phyloP scores from a whole-genome alignment of 2,797 vertebrate species.

The Sylvilagus floridanus region DNA sequence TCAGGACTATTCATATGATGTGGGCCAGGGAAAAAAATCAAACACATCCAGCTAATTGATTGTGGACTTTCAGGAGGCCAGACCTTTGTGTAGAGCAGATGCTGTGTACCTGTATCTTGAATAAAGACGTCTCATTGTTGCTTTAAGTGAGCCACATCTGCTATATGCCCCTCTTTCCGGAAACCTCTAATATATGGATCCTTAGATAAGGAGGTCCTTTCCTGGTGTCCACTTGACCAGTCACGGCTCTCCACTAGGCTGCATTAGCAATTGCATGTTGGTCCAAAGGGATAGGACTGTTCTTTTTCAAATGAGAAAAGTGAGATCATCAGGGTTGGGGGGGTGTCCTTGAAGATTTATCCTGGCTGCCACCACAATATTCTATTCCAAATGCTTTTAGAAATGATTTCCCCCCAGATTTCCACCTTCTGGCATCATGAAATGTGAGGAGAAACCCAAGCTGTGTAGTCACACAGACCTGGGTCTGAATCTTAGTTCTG shows the following conservation, averaged over 20 bases:
- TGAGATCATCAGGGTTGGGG: background rate
- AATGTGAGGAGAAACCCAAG: background rate
- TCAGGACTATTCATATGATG: background rate
- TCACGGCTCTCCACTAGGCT: background rate
- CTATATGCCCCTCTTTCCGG: background rate
- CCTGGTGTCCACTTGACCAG: background rate
- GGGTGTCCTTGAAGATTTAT: conserved; percentile 42
- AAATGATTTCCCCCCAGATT: background rate
- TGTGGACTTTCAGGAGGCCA: conserved; percentile 2
- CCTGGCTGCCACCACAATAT: background rate
- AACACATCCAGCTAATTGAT: background rate
- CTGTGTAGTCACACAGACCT: background rate
- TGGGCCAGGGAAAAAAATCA: background rate
- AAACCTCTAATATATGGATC: background rate
- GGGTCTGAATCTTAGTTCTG: background rate
- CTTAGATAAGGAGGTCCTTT: background rate
- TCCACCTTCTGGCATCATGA: background rate
- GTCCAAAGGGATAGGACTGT: background rate
- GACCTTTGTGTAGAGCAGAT: background rate
- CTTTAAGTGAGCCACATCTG: background rate
- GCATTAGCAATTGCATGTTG: background rate
- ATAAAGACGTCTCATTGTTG: conserved; percentile 21
- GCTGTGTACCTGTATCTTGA: background rate
- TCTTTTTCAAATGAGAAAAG: conserved; percentile 15
- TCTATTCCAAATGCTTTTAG: conserved; percentile 52